Evolutionary conservation across 1,140 invertebrate species (phyloP).

Genomic region (Papilio aristodemus): DNA sequence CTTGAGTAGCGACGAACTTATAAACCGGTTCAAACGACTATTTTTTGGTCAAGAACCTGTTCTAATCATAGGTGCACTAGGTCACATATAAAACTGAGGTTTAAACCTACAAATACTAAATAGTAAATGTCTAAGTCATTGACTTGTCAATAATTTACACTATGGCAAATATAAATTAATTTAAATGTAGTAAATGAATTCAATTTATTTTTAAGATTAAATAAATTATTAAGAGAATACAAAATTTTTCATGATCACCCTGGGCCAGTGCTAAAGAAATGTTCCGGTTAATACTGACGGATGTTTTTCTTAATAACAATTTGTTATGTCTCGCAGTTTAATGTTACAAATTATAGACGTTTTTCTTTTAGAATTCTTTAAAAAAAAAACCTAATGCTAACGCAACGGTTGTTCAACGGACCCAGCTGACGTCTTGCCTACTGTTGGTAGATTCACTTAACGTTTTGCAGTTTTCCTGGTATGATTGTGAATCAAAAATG

Average conservation of each 20-base stretch:
- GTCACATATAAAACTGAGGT: not conserved
- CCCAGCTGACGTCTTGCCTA: no score
- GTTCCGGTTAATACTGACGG: constrained; percentile 1
- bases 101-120: not conserved
- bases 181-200: no score
- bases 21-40: not conserved
- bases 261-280: not conserved
- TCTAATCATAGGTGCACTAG: not conserved
- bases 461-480: no score
- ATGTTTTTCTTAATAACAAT: constrained; percentile 13
- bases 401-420: no score
- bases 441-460: no score
- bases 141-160: no score
- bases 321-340: not conserved
- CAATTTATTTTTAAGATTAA: not conserved
- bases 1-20: not conserved
- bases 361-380: not conserved
- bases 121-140: no score
- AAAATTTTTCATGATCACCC: not conserved
- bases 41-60: not conserved
- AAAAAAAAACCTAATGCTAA: not conserved
- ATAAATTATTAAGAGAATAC: not conserved
- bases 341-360: not conserved
- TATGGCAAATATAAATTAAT: no score
- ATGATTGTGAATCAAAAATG: no score